Base-by-base conservation (phyloP, 2,888 invertebrate genomes). In the Spodoptera littoralis region DNA sequence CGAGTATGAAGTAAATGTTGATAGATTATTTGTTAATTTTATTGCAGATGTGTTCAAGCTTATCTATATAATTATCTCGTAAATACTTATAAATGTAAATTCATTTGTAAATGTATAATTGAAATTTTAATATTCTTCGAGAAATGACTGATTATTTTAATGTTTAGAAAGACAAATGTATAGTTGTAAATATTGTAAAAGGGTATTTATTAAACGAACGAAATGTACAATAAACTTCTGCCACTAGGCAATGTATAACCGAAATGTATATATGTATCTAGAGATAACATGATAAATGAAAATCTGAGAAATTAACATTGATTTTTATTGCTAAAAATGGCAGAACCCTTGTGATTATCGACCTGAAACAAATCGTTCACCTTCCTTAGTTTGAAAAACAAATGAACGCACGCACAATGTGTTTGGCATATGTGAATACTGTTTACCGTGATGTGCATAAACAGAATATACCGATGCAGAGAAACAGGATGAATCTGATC, bases 41-140 rank as follows among this genome's bases (percentile, higher is more conserved):
- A 90, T 89, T 88, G 89, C 86, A 84, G 77, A 89, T 88, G 88
- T 91, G 92, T 93, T 92, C 92, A 91, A 84, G 92, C 91, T 91
- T 90, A 76, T 84, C 76, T 77, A 80, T 73, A 80, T 80, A 77
- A 81, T 77, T 80, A 73, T 66, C 73, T 74, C 66, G 60, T 74
- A 76, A 70, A 72, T 59, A 49, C 36, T 50, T 44, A 56, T 73
- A 67, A 66, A 51, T 70, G 66, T 70, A 76, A 77, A 77, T 73
- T 78, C 61, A 65, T 73, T 82, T 81, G 65, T 73, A 79, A 70
- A 76, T 80, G 72, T 80, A 73, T 70, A 70, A 60, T 45, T 56
- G 45, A 73, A 73, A 70, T 69, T 69, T 81, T 76, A 82, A 79
- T 83, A 79, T 70, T 76, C 73, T 81, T 81, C 59, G 64, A 85